Evolutionary conservation across 2,888 invertebrate species (phyloP).

Genomic region (Tholera decimalis): DNA sequence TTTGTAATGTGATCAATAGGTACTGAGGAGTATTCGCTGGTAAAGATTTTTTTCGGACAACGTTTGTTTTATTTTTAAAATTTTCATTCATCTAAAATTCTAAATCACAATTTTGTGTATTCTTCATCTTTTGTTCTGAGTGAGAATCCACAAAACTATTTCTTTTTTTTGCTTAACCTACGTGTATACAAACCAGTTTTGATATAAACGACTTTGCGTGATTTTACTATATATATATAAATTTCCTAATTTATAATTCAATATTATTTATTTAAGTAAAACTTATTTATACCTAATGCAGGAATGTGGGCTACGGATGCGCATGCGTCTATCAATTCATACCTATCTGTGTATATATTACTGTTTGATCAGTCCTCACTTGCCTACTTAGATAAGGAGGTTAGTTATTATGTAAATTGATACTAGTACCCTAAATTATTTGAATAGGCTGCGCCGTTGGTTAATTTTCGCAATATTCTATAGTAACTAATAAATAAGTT

Average conservation of each 20-base stretch:
- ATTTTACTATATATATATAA: not conserved
- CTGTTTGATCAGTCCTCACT: slow-evolving; percentile 28
- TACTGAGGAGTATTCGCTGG: too few species aligned
- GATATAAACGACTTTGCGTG: too few species aligned
- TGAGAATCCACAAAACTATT: not conserved
- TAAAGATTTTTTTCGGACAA: too few species aligned
- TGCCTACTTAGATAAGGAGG: slow-evolving; percentile 51
- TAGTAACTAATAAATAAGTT: not conserved
- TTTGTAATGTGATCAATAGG: too few species aligned
- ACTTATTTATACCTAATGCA: not conserved
- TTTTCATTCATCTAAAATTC: too few species aligned
- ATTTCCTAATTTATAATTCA: not conserved
- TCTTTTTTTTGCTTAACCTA: too few species aligned
- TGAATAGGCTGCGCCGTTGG: not conserved
- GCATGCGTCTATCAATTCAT: not conserved
- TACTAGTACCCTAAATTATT: not conserved
- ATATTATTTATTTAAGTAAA: not conserved
- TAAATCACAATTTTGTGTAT: too few species aligned
- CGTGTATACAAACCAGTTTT: not conserved
- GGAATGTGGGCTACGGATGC: not conserved
- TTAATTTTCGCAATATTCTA: not conserved
- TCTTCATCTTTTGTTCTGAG: too few species aligned
- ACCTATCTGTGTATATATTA: not conserved
- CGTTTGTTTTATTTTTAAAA: too few species aligned
- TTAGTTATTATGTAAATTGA: slow-evolving; percentile 14